These are phyloP conservation scores for Dascyllus trimaculatus DNA, from an alignment of 2,113 vertebrate species.

Conservation along the genomic window DNA sequence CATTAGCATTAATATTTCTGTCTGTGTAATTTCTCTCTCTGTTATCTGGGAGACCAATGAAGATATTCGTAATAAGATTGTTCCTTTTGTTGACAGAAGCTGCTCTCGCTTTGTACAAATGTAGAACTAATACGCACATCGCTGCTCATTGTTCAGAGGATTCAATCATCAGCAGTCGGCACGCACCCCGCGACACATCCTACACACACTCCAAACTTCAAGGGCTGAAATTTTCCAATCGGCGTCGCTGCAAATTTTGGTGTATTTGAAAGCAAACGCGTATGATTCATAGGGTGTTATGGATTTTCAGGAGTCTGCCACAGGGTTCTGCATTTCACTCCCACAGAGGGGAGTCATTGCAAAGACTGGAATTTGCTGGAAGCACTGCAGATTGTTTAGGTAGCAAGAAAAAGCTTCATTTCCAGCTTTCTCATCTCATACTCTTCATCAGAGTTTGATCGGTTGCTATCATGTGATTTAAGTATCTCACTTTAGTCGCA, in stretches of 20 bases:
- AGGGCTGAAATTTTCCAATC: not conserved
- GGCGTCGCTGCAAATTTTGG: not conserved
- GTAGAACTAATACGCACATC: constrained; percentile 3
- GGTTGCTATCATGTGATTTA: no score
- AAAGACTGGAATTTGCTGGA: not conserved
- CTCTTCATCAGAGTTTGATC: no score
- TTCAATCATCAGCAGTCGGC: constrained; percentile 37
- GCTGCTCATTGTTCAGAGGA: constrained; percentile 7
- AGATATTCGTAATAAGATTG: not conserved
- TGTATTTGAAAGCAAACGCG: constrained; percentile 8
- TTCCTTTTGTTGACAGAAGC: no score
- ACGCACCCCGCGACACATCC: not conserved
- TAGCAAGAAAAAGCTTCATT: not conserved
- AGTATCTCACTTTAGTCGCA: no score
- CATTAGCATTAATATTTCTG: not conserved
- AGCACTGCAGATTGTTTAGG: not conserved
- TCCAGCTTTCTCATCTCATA: no score
- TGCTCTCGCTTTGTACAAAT: not conserved
- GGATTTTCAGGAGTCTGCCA: not conserved
- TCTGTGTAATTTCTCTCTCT: not conserved
- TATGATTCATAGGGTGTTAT: not conserved
- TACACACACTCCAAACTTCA: constrained; percentile 18
- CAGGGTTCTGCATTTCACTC: not conserved
- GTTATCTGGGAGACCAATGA: not conserved
- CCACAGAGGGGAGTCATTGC: not conserved